Percentiles rank a stretch among this genome's conserved stretches.
Conservation (phyloP, 2,888 invertebrate genomes). For the Odontocolon sp. region DNA sequence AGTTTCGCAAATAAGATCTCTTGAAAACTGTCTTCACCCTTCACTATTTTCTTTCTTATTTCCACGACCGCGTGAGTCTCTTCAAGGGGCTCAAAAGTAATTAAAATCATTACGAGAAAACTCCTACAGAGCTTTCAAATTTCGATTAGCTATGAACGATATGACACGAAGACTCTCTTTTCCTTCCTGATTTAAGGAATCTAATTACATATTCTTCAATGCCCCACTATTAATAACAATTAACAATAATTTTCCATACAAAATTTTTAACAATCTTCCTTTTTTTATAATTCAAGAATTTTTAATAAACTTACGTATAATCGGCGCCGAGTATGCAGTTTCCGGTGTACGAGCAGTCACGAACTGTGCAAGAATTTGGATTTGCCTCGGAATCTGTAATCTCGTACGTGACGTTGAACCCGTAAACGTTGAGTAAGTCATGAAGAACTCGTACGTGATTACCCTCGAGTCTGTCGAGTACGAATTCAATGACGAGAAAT, state of each 20-base stretch:
- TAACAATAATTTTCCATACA: not conserved
- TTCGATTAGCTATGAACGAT: no score
- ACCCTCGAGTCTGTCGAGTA: conserved; percentile 88
- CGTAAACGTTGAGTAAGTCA: conserved; percentile 91
- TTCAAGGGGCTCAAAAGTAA: not conserved
- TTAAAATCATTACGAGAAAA: conserved; percentile 21
- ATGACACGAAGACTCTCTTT: no score
- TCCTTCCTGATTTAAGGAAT: no score
- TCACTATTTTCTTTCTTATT: not conserved
- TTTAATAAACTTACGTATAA: conserved; percentile 85
- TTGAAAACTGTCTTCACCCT: conserved; percentile 16
- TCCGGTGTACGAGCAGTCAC: conserved; percentile 92
- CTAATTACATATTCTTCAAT: not conserved
- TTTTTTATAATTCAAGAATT: not conserved
- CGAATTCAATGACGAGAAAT: conserved; percentile 90
- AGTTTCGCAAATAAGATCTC: conserved; percentile 24
- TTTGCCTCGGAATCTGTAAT: conserved; percentile 84
- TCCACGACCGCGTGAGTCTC: not conserved
- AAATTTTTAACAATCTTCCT: not conserved
- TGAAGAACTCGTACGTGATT: conserved; percentile 92
- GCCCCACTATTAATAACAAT: not conserved
- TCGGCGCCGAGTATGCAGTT: conserved; percentile 89
- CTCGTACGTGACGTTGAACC: conserved; percentile 96
- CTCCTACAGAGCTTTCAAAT: conserved; percentile 5
- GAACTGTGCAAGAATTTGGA: conserved; percentile 87